Percentiles rank a stretch among this genome's conserved stretches.
Conservation (phyloP, 1,140 invertebrate genomes). For the Dreissena rostriformis region DNA sequence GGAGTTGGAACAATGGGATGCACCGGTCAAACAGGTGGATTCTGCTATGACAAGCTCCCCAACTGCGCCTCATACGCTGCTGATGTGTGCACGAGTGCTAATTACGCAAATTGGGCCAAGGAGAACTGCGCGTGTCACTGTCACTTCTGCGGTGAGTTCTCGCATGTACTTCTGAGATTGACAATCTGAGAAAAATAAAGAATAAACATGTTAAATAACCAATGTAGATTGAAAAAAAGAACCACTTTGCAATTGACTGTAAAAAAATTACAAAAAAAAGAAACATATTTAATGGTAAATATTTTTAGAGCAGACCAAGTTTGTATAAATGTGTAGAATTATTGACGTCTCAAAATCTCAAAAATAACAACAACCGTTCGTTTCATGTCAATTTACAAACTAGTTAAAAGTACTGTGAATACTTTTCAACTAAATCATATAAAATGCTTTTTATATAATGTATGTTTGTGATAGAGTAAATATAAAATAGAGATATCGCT, state of each 20-base stretch:
- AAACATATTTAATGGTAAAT: no score
- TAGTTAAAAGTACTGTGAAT: no score
- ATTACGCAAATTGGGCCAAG: slow-evolving; percentile 16
- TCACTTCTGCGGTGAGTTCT: slow-evolving; percentile 30
- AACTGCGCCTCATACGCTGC: slow-evolving; percentile 37
- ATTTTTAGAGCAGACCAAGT: no score
- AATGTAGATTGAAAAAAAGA: background rate
- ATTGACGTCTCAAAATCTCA: no score
- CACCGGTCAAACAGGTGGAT: background rate
- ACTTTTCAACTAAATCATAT: no score
- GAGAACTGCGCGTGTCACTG: slow-evolving; percentile 32
- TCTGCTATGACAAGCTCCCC: slow-evolving; percentile 13
- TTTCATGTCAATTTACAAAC: no score
- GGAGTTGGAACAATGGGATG: background rate
- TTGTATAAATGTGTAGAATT: no score
- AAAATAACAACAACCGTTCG: no score
- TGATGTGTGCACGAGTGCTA: slow-evolving; percentile 12
- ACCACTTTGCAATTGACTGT: background rate
- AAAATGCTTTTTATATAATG: no score
- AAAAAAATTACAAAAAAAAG: no score
- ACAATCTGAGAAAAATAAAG: background rate
- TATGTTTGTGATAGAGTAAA: no score
- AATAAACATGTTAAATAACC: background rate
- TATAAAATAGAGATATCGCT: no score
- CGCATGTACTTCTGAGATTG: background rate